Evolutionary conservation across 2,888 invertebrate species (phyloP).

Genomic region (Mesoligia furuncula): DNA sequence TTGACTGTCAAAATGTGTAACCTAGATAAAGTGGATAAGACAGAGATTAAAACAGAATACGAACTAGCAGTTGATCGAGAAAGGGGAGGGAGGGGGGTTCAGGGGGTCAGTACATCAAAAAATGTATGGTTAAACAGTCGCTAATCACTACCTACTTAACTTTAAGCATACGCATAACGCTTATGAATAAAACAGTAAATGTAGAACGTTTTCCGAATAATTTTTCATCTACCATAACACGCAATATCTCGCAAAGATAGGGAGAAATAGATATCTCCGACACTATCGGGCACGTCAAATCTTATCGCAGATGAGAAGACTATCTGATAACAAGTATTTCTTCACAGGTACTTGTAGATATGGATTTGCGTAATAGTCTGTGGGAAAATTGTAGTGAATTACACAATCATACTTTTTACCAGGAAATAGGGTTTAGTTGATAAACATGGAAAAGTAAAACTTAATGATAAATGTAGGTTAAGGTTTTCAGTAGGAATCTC

Average conservation of each 20-base stretch:
- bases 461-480: neutral
- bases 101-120: too few species aligned
- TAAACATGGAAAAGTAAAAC: neutral
- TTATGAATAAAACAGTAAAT: neutral
- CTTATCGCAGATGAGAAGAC: conserved; percentile 52
- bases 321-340: conserved; percentile 49
- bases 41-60: too few species aligned
- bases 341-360: conserved; percentile 59
- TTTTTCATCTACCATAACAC: conserved; percentile 12
- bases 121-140: too few species aligned
- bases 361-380: conserved; percentile 49
- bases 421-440: conserved; percentile 7
- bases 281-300: conserved; percentile 53
- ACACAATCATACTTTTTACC: conserved; percentile 13
- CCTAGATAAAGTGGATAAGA: too few species aligned
- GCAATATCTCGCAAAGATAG: conserved; percentile 48
- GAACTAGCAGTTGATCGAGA: too few species aligned
- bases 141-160: neutral
- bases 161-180: neutral
- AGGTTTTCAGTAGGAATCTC: neutral
- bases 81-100: too few species aligned
- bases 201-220: conserved; percentile 5
- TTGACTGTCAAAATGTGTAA: too few species aligned
- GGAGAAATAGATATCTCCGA: conserved; percentile 39
- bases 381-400: conserved; percentile 53